Percentiles rank a stretch among this genome's conserved stretches.
phyloP scores from a whole-genome alignment of 1,140 invertebrate species.

The Aradophagus sp. region DNA sequence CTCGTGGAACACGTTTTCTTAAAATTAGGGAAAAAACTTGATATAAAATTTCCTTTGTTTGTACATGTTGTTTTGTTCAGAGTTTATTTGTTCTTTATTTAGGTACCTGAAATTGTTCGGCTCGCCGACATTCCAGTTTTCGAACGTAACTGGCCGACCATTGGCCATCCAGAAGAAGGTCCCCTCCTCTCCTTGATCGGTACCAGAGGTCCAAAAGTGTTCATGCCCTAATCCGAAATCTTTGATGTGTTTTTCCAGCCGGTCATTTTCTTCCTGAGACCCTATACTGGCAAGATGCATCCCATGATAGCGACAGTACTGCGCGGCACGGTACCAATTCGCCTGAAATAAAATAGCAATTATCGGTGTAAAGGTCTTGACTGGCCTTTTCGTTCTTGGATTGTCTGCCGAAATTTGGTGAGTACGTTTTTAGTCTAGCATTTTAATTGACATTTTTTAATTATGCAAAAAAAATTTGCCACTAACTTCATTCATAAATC shows the following conservation, averaged over 20 bases:
- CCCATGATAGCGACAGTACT: slow-evolving; percentile 92
- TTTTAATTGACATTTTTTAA: too few relatives aligned
- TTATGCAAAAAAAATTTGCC: too few relatives aligned
- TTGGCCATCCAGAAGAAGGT: slow-evolving; percentile 95
- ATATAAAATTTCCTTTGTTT: too few relatives aligned
- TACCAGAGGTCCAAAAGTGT: slow-evolving; percentile 94
- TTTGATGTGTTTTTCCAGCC: slow-evolving; percentile 87
- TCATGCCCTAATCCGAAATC: slow-evolving; percentile 90
- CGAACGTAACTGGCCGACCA: slow-evolving; percentile 89
- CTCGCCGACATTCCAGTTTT: slow-evolving; percentile 94
- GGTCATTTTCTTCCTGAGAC: slow-evolving; percentile 91
- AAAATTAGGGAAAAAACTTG: too few relatives aligned
- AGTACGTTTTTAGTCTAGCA: too few relatives aligned
- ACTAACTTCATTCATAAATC: too few relatives aligned
- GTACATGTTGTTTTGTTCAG: too few relatives aligned
- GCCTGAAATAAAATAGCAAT: slow-evolving; percentile 76
- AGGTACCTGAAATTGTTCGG: slow-evolving; percentile 90
- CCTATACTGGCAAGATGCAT: slow-evolving; percentile 93
- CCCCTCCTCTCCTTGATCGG: slow-evolving; percentile 91
- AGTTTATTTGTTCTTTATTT: too few relatives aligned
- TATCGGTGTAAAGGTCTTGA: background rate
- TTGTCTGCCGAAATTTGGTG: too few relatives aligned
- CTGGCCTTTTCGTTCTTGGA: too few relatives aligned
- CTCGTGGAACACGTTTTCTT: too few relatives aligned
- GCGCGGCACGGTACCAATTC: slow-evolving; percentile 93